These are phyloP conservation scores for Neopelma chrysocephalum DNA, from an alignment of 2,797 vertebrate genomes.

Conservation along the genomic window DNA sequence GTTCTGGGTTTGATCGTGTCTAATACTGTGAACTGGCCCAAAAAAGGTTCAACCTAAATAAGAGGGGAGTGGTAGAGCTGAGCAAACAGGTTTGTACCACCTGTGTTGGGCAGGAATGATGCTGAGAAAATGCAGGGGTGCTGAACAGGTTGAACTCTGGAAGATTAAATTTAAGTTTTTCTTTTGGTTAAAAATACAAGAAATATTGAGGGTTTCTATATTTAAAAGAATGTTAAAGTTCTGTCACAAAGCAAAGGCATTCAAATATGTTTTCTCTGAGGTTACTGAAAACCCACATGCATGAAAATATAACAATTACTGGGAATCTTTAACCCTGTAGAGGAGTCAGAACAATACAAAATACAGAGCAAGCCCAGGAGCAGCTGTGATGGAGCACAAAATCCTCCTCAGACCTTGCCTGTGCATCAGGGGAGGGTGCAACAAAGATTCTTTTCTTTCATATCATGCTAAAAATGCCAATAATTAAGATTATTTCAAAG, in stretches of 20 bases:
- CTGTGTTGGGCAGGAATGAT: neutral
- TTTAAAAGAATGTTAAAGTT: neutral
- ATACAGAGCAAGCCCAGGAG: neutral
- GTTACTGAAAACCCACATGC: neutral
- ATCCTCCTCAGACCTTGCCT: neutral
- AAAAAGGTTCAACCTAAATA: neutral
- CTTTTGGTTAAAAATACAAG: neutral
- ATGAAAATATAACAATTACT: neutral
- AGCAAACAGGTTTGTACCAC: neutral
- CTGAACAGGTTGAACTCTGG: neutral
- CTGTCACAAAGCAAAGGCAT: neutral
- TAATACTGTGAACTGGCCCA: neutral
- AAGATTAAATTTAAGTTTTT: neutral
- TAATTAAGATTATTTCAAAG: neutral
- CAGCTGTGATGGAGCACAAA: neutral
- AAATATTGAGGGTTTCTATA: neutral
- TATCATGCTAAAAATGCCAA: neutral
- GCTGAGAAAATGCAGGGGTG: neutral
- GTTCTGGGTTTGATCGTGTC: accelerated
- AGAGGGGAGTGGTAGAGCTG: neutral
- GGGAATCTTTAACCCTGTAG: neutral
- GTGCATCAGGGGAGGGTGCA: neutral
- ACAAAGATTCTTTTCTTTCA: neutral
- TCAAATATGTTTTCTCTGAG: neutral
- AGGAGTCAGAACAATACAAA: neutral